These are phyloP conservation scores for Cotesia chilonis DNA, from an alignment of 1,140 invertebrate species.

Conservation along the genomic window DNA sequence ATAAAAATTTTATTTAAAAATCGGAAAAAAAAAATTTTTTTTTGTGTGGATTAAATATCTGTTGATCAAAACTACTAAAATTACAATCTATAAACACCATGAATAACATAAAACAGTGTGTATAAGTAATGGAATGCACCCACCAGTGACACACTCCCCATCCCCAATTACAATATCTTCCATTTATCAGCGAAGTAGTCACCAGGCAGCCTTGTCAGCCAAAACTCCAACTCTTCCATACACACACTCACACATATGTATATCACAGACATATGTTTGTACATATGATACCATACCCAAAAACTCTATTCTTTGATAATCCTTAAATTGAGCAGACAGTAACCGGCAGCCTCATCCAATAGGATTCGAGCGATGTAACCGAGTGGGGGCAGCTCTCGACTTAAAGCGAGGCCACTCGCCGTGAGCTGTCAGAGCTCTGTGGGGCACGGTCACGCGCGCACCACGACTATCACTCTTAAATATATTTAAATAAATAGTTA, in stretches of 20 bases:
- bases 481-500: conserved; percentile 13
- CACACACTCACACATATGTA: too few species aligned
- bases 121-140: too few species aligned
- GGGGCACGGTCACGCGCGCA: conserved; percentile 65
- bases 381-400: conserved; percentile 61
- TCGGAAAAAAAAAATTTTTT: too few species aligned
- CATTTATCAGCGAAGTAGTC: neutral
- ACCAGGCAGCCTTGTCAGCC: neutral
- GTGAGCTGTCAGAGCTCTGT: conserved; percentile 67
- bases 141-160: conserved; percentile 3
- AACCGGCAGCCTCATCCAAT: conserved; percentile 58
- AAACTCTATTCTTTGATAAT: conserved; percentile 51
- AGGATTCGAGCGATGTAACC: conserved; percentile 46
- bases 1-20: too few species aligned
- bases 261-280: too few species aligned
- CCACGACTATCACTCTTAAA: conserved; percentile 41
- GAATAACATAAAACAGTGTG: too few species aligned
- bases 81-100: too few species aligned
- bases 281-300: conserved; percentile 59
- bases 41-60: too few species aligned
- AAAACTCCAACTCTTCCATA: conserved; percentile 36
- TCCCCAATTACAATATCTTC: neutral
- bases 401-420: conserved; percentile 67
- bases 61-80: too few species aligned
- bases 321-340: conserved; percentile 54